A percentile compares a stretch with the other conserved stretches of the same genome.
Conservation (phyloP, 2,888 invertebrate genomes). For the Pantelozetes paolii region DNA sequence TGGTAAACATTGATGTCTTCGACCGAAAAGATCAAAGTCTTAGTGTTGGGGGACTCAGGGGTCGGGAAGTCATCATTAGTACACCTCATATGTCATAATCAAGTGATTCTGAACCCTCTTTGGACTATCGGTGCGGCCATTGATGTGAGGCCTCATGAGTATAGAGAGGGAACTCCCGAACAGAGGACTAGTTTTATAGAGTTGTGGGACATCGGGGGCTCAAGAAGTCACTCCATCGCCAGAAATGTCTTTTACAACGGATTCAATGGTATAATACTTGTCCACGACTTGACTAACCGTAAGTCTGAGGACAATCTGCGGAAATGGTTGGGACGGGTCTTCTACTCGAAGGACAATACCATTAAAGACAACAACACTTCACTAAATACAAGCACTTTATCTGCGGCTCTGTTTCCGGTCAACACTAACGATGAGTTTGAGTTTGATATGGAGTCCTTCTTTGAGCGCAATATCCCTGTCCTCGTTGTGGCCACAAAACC, state of each 20-base stretch:
- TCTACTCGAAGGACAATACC: constrained; percentile 15
- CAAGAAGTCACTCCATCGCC: constrained; percentile 85
- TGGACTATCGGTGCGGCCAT: constrained; percentile 96
- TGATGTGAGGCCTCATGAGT: constrained; percentile 91
- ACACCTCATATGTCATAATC: constrained; percentile 81
- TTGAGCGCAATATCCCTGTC: constrained; percentile 71
- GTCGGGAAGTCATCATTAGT: constrained; percentile 96
- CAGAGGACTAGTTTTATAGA: constrained; percentile 90
- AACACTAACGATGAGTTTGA: constrained; percentile 47
- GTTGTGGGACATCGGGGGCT: constrained; percentile 96
- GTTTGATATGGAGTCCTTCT: constrained; percentile 55
- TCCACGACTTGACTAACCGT: constrained; percentile 92
- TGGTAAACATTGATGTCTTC: constrained; percentile 62
- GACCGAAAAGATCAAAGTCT: constrained; percentile 82
- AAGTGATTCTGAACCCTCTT: constrained; percentile 75
- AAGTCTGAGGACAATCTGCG: constrained; percentile 90
- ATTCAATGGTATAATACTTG: constrained; percentile 88
- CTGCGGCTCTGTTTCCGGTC: constrained; percentile 36
- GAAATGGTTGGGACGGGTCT: constrained; percentile 85
- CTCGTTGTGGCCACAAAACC: constrained; percentile 90
- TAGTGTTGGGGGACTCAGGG: constrained; percentile 88
- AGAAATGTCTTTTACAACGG: constrained; percentile 88
- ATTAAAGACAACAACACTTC: background rate
- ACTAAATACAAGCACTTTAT: constrained; percentile 13
- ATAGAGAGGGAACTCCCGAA: constrained; percentile 84